phyloP scores from a whole-genome alignment of 2,797 vertebrate genomes.

The Spondyliosoma cantharus region DNA sequence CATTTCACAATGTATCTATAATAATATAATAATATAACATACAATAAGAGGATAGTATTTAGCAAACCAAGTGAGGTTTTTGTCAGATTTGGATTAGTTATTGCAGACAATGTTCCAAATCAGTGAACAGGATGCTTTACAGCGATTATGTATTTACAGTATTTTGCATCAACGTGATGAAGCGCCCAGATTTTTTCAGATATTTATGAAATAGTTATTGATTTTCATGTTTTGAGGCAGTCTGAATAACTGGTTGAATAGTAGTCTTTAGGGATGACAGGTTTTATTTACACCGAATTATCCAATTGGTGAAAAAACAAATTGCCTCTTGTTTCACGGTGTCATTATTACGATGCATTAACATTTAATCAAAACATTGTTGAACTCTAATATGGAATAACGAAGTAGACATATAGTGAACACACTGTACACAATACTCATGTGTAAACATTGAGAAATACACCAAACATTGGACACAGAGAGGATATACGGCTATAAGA shows the following conservation, averaged over 20 bases:
- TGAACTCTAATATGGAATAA: slow-evolving; percentile 15
- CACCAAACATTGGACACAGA: slow-evolving; percentile 43
- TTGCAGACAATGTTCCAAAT: not conserved
- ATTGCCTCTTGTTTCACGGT: not conserved
- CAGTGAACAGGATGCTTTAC: not conserved
- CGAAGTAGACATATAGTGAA: slow-evolving; percentile 43
- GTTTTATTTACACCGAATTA: not conserved
- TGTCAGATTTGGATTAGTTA: not conserved
- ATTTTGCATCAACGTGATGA: not conserved
- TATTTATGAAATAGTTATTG: not conserved
- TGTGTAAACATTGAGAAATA: slow-evolving; percentile 47
- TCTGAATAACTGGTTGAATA: not conserved
- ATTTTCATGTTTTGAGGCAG: not conserved
- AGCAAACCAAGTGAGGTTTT: not conserved
- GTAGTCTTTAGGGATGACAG: not conserved
- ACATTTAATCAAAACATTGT: not conserved
- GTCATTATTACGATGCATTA: not conserved
- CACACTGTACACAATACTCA: slow-evolving; percentile 31
- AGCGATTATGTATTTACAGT: not conserved
- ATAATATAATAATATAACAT: no score
- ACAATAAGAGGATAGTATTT: not conserved
- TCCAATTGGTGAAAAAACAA: not conserved
- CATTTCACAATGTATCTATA: not conserved
- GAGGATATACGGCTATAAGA: slow-evolving; percentile 45
- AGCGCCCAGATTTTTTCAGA: not conserved